phyloP scores from a whole-genome alignment of 1,140 invertebrate genomes.

The Drosophila suzukii region DNA sequence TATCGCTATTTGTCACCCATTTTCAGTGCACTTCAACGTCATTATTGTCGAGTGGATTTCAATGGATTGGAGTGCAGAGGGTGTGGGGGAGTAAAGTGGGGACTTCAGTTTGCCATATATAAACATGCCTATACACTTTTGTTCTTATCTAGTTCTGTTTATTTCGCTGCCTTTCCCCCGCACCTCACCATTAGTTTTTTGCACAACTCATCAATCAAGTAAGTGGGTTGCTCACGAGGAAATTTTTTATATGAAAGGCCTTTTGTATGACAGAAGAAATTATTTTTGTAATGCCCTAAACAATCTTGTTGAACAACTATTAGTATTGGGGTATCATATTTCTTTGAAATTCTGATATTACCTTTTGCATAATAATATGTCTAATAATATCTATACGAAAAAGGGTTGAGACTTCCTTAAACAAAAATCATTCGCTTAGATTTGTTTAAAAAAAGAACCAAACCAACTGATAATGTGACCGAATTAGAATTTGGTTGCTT shows the following conservation, averaged over 20 bases:
- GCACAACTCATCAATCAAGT: conserved; percentile 43
- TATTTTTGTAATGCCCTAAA: conserved; percentile 7
- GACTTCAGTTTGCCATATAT: conserved; percentile 17
- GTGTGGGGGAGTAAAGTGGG: conserved; percentile 14
- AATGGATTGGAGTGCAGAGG: conserved; percentile 22
- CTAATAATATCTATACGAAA: not conserved
- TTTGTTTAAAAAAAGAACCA: too few relatives aligned
- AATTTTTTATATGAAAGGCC: not conserved
- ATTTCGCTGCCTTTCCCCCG: not conserved
- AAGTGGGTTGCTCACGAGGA: conserved; percentile 25
- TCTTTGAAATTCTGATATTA: too few relatives aligned
- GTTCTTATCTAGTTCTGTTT: conserved; percentile 50
- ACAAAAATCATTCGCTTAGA: not conserved
- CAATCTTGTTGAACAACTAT: not conserved
- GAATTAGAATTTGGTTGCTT: conserved; percentile 28
- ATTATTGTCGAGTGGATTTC: conserved; percentile 41
- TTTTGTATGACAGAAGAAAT: conserved; percentile 12
- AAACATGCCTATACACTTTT: conserved; percentile 14
- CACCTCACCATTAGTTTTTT: conserved; percentile 8
- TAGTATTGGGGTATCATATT: too few relatives aligned
- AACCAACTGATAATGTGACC: conserved; percentile 53
- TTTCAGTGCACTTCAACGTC: conserved; percentile 51
- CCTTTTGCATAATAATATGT: too few relatives aligned
- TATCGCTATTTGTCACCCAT: conserved; percentile 55
- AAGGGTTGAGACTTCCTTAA: conserved; percentile 7